Base-by-base conservation (phyloP, 2,888 invertebrate genomes). In the Agrotis ipsilon region DNA sequence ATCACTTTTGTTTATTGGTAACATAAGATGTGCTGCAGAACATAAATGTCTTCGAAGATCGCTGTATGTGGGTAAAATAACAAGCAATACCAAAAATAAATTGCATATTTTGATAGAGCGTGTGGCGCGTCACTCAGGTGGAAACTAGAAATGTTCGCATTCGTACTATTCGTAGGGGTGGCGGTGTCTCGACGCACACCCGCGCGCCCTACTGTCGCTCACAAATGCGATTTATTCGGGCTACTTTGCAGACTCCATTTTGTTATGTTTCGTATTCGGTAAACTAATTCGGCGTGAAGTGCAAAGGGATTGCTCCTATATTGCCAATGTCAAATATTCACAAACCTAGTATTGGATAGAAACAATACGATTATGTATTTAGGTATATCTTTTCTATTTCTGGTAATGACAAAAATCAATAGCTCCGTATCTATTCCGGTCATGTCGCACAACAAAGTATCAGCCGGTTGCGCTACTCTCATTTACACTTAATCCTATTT, bases 401-500 rank as follows among this genome's bases (percentile, higher is more conserved):
- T 84, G 68, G 75, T 84, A 87, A 78, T 84, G 83, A 84, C 83
- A 87, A 84, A 88, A 84, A 86, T 88, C 86, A 90, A 90, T 90
- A 87, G 84, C 72, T 74, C 80, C 81, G 81, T 88, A 90, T 89
- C 88, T 88, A 92, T 93, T 92, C 91, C 68, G 86, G 92, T 91
- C 91, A 90, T 92, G 92, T 90, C 89, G 91, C 87, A 90, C 89
- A 90, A 92, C 91, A 90, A 92, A 92, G 91, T 93, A 93, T 90
- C 90, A 90, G 89, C 88, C 88, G 88, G 89, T 88, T 92, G 90
- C 88, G 91, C 89, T 91, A 85, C 90, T 92, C 94, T 93, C 93
- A 93, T 94, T 94, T 94, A 92, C 91, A 93, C 90, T 92, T 94
- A 95, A 95, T 95, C 94, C 94, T 90, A 88, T 94, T 94, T 95